Evolutionary conservation across 2,888 invertebrate species (phyloP).

Genomic region (Galerucella nymphaeae): DNA sequence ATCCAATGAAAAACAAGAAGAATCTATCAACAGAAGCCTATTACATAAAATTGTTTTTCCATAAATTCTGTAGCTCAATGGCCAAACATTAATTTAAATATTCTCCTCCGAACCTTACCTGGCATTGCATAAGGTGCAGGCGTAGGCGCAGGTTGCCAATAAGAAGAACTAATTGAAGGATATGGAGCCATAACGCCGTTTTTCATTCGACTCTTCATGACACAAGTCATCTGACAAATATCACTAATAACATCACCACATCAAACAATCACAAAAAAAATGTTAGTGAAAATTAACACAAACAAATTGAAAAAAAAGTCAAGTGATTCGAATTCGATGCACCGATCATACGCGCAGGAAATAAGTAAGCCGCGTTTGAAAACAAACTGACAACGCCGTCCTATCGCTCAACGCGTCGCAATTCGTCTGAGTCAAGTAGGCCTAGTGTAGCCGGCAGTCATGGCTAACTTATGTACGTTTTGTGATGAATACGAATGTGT

Average conservation of each 20-base stretch:
- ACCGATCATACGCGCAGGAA: constrained; percentile 20
- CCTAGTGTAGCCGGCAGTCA: constrained; percentile 50
- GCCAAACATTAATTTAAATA: too few species aligned
- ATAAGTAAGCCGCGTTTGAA: constrained; percentile 25
- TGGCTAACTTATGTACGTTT: constrained; percentile 49
- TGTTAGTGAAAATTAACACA: not conserved
- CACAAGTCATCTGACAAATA: constrained; percentile 39
- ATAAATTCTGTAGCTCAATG: too few species aligned
- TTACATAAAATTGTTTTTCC: too few species aligned
- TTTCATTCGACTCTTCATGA: constrained; percentile 62
- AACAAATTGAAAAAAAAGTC: not conserved
- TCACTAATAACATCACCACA: constrained; percentile 38
- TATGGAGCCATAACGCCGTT: constrained; percentile 63
- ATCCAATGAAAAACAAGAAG: too few species aligned
- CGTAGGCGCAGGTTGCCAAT: constrained; percentile 85
- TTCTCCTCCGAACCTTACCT: constrained; percentile 68
- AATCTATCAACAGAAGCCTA: too few species aligned
- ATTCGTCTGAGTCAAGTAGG: constrained; percentile 49
- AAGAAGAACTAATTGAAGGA: constrained; percentile 85
- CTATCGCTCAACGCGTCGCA: constrained; percentile 47
- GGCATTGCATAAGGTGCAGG: constrained; percentile 85
- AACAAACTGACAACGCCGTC: constrained; percentile 28
- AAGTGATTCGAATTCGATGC: constrained; percentile 6
- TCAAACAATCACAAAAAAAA: constrained; percentile 26
- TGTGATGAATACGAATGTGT: constrained; percentile 63